Evolutionary conservation across 64 coral and sea anemone genomes (phyloP).

Genomic region (Porites australiensis): DNA sequence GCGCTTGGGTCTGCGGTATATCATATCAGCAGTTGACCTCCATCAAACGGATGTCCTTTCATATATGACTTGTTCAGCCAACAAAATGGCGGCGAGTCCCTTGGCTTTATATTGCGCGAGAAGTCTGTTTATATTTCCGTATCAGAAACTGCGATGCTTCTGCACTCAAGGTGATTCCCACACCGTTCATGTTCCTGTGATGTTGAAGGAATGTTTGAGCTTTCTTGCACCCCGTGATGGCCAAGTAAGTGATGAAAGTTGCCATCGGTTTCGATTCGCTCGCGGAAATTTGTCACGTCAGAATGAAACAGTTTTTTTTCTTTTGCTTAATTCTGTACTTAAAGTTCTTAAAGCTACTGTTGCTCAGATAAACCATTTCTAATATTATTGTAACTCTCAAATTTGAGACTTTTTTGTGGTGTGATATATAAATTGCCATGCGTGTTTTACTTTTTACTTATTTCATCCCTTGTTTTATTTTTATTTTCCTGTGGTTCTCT

Average conservation of each 20-base stretch:
- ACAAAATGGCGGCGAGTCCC: slow-evolving; percentile 76
- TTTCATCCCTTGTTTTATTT: too few relatives aligned
- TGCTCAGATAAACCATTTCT: too few relatives aligned
- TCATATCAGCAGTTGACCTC: slow-evolving; percentile 54
- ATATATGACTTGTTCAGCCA: too few relatives aligned
- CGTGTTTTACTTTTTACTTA: too few relatives aligned
- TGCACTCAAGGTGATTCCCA: slow-evolving; percentile 80
- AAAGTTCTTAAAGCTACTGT: neutral
- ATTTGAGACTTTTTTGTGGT: too few relatives aligned
- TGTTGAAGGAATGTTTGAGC: slow-evolving; percentile 85
- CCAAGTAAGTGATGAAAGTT: slow-evolving; percentile 60
- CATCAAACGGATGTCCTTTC: too few relatives aligned
- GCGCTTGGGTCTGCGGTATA: slow-evolving; percentile 1
- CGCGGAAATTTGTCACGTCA: neutral
- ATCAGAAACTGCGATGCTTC: slow-evolving; percentile 49
- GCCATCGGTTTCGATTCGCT: neutral
- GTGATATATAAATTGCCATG: too few relatives aligned
- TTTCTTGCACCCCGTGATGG: slow-evolving; percentile 83
- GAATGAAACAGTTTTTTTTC: neutral
- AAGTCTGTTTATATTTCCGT: slow-evolving; percentile 73
- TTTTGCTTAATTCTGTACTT: neutral
- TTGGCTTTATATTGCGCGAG: slow-evolving; percentile 43
- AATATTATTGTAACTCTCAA: too few relatives aligned
- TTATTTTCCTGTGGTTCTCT: too few relatives aligned
- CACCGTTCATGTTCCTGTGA: slow-evolving; percentile 87